Percentiles rank a stretch among this genome's conserved stretches.
phyloP scores from a whole-genome alignment of 1,140 invertebrate genomes.

The Monomorium pharaonis region DNA sequence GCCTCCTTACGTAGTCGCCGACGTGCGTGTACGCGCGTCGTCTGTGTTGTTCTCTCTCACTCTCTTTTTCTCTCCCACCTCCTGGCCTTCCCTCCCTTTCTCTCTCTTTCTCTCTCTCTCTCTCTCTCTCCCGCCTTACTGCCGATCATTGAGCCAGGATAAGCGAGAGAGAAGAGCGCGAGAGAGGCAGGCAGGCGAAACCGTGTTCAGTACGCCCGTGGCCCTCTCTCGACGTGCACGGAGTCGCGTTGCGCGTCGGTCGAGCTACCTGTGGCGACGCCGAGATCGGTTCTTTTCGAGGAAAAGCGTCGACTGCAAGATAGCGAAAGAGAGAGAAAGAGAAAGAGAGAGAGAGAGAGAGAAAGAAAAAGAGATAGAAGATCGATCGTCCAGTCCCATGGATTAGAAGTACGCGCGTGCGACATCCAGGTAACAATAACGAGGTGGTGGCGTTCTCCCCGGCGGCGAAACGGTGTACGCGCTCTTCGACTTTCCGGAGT shows the following conservation, averaged over 20 bases:
- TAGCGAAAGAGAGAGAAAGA: conserved; percentile 19
- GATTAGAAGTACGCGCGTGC: conserved; percentile 38
- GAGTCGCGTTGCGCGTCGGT: neutral
- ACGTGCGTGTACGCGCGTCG: conserved; percentile 7
- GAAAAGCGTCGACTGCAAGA: neutral
- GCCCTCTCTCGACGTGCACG: conserved; percentile 19
- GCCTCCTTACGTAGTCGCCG: conserved; percentile 6
- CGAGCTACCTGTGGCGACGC: conserved; percentile 7
- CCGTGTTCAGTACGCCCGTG: conserved; percentile 44
- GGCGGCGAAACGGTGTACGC: neutral
- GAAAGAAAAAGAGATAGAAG: too few species aligned
- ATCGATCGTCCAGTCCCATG: conserved; percentile 43
- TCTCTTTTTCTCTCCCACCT: neutral
- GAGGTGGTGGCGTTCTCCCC: neutral
- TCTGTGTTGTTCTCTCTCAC: neutral
- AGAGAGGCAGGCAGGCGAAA: conserved; percentile 3
- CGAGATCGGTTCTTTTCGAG: conserved; percentile 1
- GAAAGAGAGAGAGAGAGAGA: conserved; percentile 28
- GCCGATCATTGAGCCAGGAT: conserved; percentile 39
- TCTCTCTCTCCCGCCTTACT: neutral
- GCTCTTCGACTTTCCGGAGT: neutral
- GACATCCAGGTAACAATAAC: conserved; percentile 43
- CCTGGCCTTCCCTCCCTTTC: conserved; percentile 10
- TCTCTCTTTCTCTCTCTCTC: conserved; percentile 21
- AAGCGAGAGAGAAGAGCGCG: conserved; percentile 43